phyloP scores from a whole-genome alignment of 2,797 vertebrate species.

The Clarias fuscus region DNA sequence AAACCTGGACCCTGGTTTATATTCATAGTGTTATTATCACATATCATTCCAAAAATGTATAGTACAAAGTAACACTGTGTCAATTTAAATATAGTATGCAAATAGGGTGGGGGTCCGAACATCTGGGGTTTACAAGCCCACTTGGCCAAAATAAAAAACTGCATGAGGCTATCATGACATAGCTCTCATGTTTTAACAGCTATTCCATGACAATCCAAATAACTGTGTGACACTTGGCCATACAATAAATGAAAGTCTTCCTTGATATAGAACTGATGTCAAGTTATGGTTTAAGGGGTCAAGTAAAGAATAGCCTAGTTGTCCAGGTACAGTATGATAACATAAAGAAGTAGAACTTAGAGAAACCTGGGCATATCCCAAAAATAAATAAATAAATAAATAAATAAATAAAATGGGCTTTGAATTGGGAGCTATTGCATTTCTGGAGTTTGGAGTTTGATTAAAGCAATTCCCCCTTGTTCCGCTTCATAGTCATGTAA shows the following conservation, averaged over 20 bases:
- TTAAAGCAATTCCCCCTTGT: slow-evolving; percentile 25
- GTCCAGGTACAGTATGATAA: background rate
- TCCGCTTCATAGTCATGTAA: slow-evolving; percentile 28
- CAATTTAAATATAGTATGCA: background rate
- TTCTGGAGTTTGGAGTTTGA: slow-evolving; percentile 17
- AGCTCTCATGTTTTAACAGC: background rate
- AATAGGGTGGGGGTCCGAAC: background rate
- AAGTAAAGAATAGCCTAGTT: too few relatives aligned
- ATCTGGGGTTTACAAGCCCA: background rate
- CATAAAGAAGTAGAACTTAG: background rate
- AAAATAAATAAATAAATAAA: background rate
- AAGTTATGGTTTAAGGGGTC: background rate
- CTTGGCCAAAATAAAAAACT: background rate
- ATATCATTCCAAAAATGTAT: too few relatives aligned
- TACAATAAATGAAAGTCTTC: background rate
- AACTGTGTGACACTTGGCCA: background rate
- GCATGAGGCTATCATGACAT: background rate
- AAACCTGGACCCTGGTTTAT: too few relatives aligned
- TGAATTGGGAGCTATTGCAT: background rate
- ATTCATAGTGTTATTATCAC: too few relatives aligned
- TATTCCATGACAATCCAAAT: background rate
- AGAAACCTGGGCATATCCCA: background rate
- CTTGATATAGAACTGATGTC: background rate
- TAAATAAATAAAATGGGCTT: background rate
- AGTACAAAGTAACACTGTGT: too few relatives aligned